A percentile compares a stretch with the other conserved stretches of the same genome.
phyloP scores from a whole-genome alignment of 2,113 vertebrate genomes.

The Hippocampus guttulatus region DNA sequence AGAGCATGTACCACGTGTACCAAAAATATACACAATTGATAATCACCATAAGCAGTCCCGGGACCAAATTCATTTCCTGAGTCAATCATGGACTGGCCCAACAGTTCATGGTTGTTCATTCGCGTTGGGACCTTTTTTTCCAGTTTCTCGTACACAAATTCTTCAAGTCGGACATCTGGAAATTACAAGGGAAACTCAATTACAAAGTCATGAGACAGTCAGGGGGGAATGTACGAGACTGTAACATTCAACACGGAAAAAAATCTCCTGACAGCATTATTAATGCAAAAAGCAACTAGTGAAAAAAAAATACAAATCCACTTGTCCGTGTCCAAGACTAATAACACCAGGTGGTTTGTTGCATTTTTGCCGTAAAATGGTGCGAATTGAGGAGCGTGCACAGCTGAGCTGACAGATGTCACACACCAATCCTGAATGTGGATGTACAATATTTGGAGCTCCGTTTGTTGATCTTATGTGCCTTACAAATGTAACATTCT shows the following conservation, averaged over 20 bases:
- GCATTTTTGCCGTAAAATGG: conserved; percentile 26
- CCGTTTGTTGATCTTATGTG: neutral
- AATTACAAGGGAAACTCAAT: conserved; percentile 57
- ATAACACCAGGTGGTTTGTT: conserved; percentile 36
- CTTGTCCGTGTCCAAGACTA: neutral
- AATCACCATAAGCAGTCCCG: conserved; percentile 92
- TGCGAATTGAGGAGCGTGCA: conserved; percentile 38
- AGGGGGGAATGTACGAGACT: conserved; percentile 10
- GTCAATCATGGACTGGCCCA: conserved; percentile 94
- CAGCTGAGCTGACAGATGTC: conserved; percentile 50
- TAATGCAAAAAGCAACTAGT: neutral
- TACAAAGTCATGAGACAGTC: conserved; percentile 62
- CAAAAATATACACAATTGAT: neutral
- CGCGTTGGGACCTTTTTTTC: conserved; percentile 93
- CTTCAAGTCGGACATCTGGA: conserved; percentile 94
- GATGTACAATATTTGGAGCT: conserved; percentile 7
- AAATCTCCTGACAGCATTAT: neutral
- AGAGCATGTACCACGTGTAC: neutral
- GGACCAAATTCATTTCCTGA: conserved; percentile 93
- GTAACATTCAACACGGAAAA: conserved; percentile 1
- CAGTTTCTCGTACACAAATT: conserved; percentile 97
- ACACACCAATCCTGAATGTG: conserved; percentile 15
- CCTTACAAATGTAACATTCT: neutral
- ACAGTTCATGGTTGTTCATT: conserved; percentile 90
- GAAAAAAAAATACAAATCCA: neutral